Base-by-base conservation (phyloP, 30 jellyfish, hydroid and myxozoan genomes). In the Turritopsis rubra region DNA sequence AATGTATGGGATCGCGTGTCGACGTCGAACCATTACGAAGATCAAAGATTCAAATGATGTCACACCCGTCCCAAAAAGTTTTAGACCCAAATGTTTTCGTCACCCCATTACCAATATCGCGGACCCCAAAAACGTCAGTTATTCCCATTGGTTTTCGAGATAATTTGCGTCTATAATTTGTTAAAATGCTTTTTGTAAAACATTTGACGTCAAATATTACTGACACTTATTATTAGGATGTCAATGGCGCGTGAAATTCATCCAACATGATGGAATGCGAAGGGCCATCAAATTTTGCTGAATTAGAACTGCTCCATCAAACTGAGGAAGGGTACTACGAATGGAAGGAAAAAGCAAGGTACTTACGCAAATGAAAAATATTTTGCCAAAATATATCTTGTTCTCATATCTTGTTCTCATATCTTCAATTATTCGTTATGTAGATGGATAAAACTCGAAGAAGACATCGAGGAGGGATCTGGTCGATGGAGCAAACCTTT, bases 361-460 rank as follows among this genome's bases (percentile, higher is more conserved):
- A 68, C 30, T 9, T 1, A 3, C 9, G 13, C 60, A 13, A 3
- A 41, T n/a, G n/a, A n/a, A n/a, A n/a, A n/a, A n/a, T n/a, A n/a
- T n/a, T n/a, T n/a, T n/a, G n/a, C n/a, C 30, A 19, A 29, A 21
- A 9, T 23, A 26, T 19, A 18, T 74, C 24, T 7, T n/a, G 41
- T 16, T 21, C 82, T 5, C 3, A 17, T 21, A 3, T 8, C 8
- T 1, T n/a, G 9, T 68, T 7, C 9, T n/a, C 53, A 23, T 1
- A 8, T 74, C 65, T 74, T 23, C n/a, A n/a, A n/a, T 23, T 26
- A 7, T 7, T 30, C 18, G 13, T 74, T 74, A 8, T 24, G 9
- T 21, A 74, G 97, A 21, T 90, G 97, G 97, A 81, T 90, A 8
- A 90, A 90, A 71, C 85, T 90, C 41, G 97, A 90, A 71, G 97